Evolutionary conservation across 2,888 invertebrate genomes (phyloP).

Genomic region (Drosophila demipolita): DNA sequence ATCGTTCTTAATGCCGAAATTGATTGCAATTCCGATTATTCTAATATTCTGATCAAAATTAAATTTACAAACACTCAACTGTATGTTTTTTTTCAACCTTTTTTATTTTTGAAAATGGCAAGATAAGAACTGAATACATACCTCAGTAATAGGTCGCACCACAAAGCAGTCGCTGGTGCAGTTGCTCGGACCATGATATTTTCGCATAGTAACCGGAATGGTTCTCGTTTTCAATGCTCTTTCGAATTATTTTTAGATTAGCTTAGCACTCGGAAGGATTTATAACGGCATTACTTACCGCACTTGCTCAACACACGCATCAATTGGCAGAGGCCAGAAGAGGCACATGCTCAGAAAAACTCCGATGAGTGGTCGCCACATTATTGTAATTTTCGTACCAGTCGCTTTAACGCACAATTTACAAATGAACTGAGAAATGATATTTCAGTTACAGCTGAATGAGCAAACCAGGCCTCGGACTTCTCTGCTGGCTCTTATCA

Average conservation of each 20-base stretch:
- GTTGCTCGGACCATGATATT: conserved; percentile 57
- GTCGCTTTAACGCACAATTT: conserved; percentile 48
- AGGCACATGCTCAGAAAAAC: conserved; percentile 13
- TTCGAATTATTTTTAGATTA: conserved; percentile 4
- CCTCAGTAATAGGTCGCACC: conserved; percentile 74
- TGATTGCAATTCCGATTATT: background rate
- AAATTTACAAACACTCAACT: background rate
- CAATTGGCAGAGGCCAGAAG: conserved; percentile 14
- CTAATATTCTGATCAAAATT: background rate
- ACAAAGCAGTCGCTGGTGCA: conserved; percentile 76
- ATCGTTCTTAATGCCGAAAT: background rate
- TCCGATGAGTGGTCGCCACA: conserved; percentile 48
- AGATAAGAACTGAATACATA: conserved; percentile 28
- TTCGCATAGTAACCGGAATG: conserved; percentile 79
- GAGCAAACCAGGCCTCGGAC: conserved; percentile 39
- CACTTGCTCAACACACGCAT: conserved; percentile 73
- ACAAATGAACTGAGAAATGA: conserved; percentile 58
- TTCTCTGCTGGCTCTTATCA: conserved; percentile 47
- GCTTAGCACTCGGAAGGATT: background rate
- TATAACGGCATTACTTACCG: conserved; percentile 73
- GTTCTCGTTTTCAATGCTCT: conserved; percentile 76
- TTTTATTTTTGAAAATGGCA: background rate
- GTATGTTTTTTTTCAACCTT: background rate
- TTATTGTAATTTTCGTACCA: conserved; percentile 37
- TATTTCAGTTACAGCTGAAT: conserved; percentile 47